phyloP scores from a whole-genome alignment of 2,113 vertebrate genomes.

The Siniperca knerii region DNA sequence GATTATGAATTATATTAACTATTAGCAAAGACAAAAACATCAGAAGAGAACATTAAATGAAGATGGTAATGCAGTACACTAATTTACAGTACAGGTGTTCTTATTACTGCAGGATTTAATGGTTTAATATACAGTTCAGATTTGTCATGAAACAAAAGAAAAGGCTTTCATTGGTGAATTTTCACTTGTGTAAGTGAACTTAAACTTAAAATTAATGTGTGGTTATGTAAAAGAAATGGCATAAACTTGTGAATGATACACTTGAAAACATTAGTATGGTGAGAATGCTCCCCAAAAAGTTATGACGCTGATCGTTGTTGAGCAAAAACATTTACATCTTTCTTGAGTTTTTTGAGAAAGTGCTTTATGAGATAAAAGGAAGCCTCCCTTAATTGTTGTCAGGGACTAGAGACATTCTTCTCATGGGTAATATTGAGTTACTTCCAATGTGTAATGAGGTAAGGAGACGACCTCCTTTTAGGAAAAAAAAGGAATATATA shows the following conservation, averaged over 20 bases:
- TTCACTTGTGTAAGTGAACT: not conserved
- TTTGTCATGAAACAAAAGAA: not conserved
- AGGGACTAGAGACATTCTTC: not conserved
- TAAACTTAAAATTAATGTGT: not conserved
- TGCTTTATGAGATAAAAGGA: not conserved
- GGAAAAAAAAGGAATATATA: too few relatives aligned
- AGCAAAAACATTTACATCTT: not conserved
- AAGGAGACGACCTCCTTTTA: not conserved
- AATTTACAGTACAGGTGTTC: not conserved
- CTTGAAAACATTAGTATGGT: too few relatives aligned
- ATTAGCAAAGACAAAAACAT: not conserved
- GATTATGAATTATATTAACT: not conserved
- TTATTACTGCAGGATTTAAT: not conserved
- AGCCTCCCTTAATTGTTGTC: not conserved
- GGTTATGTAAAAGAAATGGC: too few relatives aligned
- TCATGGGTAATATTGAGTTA: not conserved
- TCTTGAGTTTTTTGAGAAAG: not conserved
- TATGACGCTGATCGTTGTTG: too few relatives aligned
- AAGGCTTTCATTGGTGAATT: not conserved
- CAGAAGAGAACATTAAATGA: not conserved
- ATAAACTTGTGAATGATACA: too few relatives aligned
- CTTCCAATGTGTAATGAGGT: not conserved
- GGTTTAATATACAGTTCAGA: slow-evolving; percentile 3
- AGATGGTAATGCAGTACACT: not conserved
- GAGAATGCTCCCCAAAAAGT: too few relatives aligned